Conservation (phyloP, 2,797 vertebrate genomes). For the Onychomys leucogaster region DNA sequence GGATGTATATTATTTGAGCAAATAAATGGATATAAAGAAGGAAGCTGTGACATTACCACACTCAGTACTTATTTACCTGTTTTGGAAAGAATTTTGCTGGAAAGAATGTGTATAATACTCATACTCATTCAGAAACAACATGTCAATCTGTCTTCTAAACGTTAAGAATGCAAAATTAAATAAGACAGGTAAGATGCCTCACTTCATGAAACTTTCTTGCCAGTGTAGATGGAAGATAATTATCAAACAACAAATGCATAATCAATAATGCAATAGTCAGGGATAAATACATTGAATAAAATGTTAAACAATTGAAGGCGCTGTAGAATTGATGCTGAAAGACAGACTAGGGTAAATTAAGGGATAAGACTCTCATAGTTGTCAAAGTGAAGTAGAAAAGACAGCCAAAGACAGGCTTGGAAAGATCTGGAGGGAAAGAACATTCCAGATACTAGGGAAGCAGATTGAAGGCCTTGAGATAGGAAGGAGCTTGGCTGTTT, state of each 20-base stretch:
- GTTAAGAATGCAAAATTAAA: slow-evolving; percentile 29
- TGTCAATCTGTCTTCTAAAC: slow-evolving; percentile 45
- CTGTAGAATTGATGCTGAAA: neutral
- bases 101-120: neutral
- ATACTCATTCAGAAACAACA: slow-evolving; percentile 26
- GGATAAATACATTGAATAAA: neutral
- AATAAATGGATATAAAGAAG: neutral
- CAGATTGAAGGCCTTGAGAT: neutral
- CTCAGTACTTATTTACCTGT: neutral
- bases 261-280: neutral
- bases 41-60: neutral
- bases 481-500: neutral
- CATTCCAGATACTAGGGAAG: neutral
- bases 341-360: neutral
- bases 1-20: slow-evolving; percentile 39
- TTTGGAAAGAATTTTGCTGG: slow-evolving; percentile 26
- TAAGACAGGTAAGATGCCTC: neutral
- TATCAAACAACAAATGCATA: neutral
- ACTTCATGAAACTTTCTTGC: slow-evolving; percentile 13
- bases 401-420: neutral
- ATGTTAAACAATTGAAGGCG: neutral
- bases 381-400: neutral
- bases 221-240: neutral
- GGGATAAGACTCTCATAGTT: neutral
- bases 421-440: neutral